Conservation (phyloP, 2,888 invertebrate genomes). For the Lacanobia oleracea region DNA sequence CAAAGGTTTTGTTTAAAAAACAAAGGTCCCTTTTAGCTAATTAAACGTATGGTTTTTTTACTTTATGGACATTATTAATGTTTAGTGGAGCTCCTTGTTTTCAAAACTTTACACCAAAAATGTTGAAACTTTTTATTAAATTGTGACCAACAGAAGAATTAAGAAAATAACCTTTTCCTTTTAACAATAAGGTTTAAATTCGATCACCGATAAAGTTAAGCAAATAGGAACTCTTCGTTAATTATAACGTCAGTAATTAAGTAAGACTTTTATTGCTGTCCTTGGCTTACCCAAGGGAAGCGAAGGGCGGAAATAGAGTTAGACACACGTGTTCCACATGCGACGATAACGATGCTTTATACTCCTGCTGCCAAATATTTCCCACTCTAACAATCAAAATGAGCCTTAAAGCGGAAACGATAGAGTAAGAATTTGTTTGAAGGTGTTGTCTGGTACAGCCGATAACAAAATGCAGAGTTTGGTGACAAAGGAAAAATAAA, state of each 20-base stretch:
- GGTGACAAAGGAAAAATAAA: constrained; percentile 75
- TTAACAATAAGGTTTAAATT: constrained; percentile 57
- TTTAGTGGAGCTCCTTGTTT: constrained; percentile 49
- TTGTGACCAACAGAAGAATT: constrained; percentile 3
- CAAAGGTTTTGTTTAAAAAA: constrained; percentile 43
- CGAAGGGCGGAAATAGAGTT: constrained; percentile 86
- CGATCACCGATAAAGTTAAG: constrained; percentile 55
- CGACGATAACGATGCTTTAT: constrained; percentile 80
- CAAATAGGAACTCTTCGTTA: constrained; percentile 74
- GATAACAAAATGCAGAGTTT: constrained; percentile 69
- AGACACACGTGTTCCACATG: constrained; percentile 85
- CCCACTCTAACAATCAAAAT: constrained; percentile 40
- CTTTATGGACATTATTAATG: constrained; percentile 56
- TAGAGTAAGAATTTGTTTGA: constrained; percentile 60
- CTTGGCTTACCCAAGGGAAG: constrained; percentile 82
- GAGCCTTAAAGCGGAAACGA: constrained; percentile 41
- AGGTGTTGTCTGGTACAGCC: constrained; percentile 43
- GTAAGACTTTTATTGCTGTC: constrained; percentile 83
- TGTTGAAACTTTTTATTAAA: constrained; percentile 47
- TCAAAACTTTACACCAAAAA: constrained; percentile 48
- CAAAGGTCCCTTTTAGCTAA: constrained; percentile 41
- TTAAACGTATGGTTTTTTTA: constrained; percentile 43
- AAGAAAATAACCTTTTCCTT: constrained; percentile 32
- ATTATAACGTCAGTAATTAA: constrained; percentile 80
- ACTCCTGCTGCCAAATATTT: constrained; percentile 67